Percentiles rank a stretch among this genome's conserved stretches.
Conservation (phyloP, 2,797 vertebrate species). For the Apogon talboti region DNA sequence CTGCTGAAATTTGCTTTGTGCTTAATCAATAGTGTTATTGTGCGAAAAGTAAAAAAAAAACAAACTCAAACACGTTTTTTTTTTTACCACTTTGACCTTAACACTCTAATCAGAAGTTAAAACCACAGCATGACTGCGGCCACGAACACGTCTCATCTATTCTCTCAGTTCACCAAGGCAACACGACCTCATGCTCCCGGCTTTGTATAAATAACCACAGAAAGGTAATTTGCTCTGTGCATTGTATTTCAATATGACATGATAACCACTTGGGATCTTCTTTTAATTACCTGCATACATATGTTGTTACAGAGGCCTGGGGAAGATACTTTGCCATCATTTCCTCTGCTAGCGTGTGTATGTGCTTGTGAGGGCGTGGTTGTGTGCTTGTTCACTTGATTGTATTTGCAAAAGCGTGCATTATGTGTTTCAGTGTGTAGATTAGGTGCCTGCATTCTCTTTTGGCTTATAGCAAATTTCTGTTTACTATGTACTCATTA, state of each 20-base stretch:
- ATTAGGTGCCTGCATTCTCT: conserved; percentile 63
- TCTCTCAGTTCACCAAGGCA: conserved; percentile 54
- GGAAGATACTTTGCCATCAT: conserved; percentile 72
- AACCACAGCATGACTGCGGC: conserved; percentile 25
- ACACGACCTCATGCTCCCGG: conserved; percentile 55
- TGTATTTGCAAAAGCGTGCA: conserved; percentile 41
- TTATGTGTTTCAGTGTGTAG: conserved; percentile 51
- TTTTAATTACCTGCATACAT: conserved; percentile 86
- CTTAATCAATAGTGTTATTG: conserved; percentile 21
- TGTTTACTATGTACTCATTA: conserved; percentile 81
- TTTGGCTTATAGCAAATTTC: conserved; percentile 72
- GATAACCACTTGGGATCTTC: conserved; percentile 77
- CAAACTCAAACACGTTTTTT: neutral
- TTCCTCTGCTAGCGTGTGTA: conserved; percentile 46
- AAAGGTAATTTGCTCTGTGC: conserved; percentile 78
- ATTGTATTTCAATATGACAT: conserved; percentile 82
- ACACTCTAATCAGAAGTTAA: conserved; percentile 36
- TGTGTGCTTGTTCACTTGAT: neutral
- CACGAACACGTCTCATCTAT: conserved; percentile 24
- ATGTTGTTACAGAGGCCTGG: conserved; percentile 76
- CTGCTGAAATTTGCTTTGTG: conserved; percentile 17
- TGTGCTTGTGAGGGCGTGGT: conserved; percentile 23
- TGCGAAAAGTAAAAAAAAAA: neutral
- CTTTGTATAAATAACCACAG: conserved; percentile 75
- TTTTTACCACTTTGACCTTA: conserved; percentile 27